Base-by-base conservation (phyloP, 2,113 vertebrate species). In the Psephotus haematonotus region DNA sequence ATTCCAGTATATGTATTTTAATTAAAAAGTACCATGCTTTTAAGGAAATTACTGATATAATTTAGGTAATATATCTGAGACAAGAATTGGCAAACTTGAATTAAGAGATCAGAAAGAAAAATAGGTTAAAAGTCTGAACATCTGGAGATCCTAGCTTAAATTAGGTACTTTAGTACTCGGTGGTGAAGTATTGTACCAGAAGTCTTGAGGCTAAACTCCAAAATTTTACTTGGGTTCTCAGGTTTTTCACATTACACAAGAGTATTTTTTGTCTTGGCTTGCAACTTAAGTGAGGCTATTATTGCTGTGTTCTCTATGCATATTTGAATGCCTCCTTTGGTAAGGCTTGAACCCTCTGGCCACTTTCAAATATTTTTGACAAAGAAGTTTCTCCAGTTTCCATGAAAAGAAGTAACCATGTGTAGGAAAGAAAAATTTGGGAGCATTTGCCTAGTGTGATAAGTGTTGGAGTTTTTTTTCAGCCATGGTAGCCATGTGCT, bases 11-110 rank as follows among this genome's bases (percentile, higher is more conserved):
- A 31, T 25, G 4, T 69, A 41, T 63, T 79, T 68, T 57, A 63
- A 46, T 52, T 9, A 43, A 33, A 65, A 50, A n/a, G 0, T 1
- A 7, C 8, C 22, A n/a, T 0, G 1, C 33, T 68, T 53, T 46
- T 43, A 67, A 20, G 27, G 18, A 53, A 59, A 65, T 46, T 47
- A 71, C 22, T 53, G 49, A 49, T 60, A 47, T 9, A 5, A 5
- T 10, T 76, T 65, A 52, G 22, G 41, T 70, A 59, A 6, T 65
- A 1, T 18, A 19, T 33, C 31, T n/a, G 41, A 78, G 31, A 29
- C 53, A 55, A 62, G 8, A 11, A 19, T 11, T 62, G 22, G 8
- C 23, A 62, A 77, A 72, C 55, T n/a, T 67, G 11, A n/a, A 2
- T 60, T 18, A 53, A 47, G 9, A 44, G 7, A 7, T 64, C 9